Percentiles rank a stretch among this genome's conserved stretches.
phyloP scores from a whole-genome alignment of 2,113 vertebrate genomes.

The Erythrocebus patas region DNA sequence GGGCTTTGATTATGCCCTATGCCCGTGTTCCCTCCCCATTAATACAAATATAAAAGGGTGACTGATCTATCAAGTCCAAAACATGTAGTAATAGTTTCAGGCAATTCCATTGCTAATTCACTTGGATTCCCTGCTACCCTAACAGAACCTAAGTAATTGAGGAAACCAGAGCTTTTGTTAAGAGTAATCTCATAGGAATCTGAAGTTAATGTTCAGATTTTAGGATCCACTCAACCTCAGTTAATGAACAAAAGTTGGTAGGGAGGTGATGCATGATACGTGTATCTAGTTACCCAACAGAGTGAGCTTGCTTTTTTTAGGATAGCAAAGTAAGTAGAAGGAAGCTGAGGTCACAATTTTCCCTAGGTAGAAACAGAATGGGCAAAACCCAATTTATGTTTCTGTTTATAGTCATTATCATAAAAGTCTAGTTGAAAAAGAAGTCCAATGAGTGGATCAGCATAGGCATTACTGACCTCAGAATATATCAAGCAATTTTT shows the following conservation, averaged over 20 bases:
- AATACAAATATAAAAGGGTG: neutral
- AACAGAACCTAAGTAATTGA: neutral
- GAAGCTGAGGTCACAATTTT: neutral
- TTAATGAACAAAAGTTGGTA: neutral
- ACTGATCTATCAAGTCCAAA: neutral
- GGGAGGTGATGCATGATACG: neutral
- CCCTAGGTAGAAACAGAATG: neutral
- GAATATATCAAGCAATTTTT: neutral
- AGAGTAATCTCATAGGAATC: neutral
- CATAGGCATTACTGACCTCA: neutral
- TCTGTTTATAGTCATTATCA: neutral
- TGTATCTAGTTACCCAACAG: neutral
- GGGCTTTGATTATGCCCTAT: neutral
- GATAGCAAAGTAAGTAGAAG: neutral
- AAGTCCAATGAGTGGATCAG: neutral
- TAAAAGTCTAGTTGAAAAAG: neutral
- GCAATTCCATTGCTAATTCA: neutral
- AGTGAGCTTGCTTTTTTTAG: neutral
- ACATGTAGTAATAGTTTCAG: neutral
- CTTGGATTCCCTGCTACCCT: neutral
- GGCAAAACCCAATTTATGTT: slow-evolving; percentile 11
- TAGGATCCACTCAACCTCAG: neutral
- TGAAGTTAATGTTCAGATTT: neutral
- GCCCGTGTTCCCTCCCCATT: fast-evolving
- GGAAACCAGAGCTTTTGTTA: neutral